Conservation (phyloP, 2,797 vertebrate species). For the Molossus molossus region DNA sequence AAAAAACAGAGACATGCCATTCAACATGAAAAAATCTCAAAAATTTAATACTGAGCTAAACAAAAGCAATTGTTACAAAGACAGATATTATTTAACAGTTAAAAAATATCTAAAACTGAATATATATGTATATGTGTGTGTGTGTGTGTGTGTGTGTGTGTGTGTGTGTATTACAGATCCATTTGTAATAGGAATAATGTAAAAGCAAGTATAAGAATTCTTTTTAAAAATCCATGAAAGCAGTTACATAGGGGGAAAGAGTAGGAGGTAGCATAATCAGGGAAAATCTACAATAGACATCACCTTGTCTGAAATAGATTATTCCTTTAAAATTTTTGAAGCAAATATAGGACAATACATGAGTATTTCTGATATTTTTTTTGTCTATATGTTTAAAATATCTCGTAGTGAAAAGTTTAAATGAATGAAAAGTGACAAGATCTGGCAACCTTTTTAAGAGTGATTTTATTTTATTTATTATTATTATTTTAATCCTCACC, state of each 20-base stretch:
- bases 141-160: no score
- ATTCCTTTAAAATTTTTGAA: conserved; percentile 25
- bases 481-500: no score
- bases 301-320: not conserved
- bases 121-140: not conserved
- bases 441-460: conserved; percentile 12
- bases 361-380: not conserved
- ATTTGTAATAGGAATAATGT: conserved; percentile 9
- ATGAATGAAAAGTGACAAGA: conserved; percentile 14
- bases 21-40: not conserved
- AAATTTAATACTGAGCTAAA: not conserved
- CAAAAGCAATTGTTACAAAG: not conserved
- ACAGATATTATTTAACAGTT: not conserved
- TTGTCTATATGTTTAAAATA: conserved; percentile 14
- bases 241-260: not conserved
- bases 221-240: not conserved
- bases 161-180: not conserved
- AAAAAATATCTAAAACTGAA: not conserved
- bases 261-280: not conserved
- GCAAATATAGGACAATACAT: not conserved
- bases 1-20: not conserved
- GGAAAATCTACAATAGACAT: not conserved
- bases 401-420: conserved; percentile 1
- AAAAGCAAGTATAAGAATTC: not conserved
- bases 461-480: not conserved